Base-by-base conservation (phyloP, 2,888 invertebrate species). In the Boloria euphrosyne region DNA sequence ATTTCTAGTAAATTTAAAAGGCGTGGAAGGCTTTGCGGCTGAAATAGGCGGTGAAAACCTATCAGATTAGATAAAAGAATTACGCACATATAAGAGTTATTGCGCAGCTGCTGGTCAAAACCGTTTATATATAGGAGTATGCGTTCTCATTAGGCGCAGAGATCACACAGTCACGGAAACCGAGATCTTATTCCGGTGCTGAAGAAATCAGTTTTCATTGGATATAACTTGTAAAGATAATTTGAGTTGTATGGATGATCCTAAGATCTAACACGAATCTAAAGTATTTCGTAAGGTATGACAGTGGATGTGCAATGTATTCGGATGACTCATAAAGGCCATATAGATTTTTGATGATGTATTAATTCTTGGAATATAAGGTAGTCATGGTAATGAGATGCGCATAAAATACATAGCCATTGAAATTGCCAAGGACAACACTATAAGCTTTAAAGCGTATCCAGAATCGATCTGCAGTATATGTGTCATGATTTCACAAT, bases 401-500 rank as follows among this genome's bases (percentile, higher is more conserved):
- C 52, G 18, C 38, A 62, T 51, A 62, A 50, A 47, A 65, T 31
- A 59, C 54, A 49, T 43, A 51, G 43, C 31, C 50, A 27, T 50
- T 50, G 76, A 83, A 78, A 80, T 80, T 80, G 80, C 72, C 72
- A 65, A 77, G 74, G 75, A 76, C 67, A 76, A 75, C 80, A 80
- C 80, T 78, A 74, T 74, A 77, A 76, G 72, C 73, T 78, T 80
- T 66, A 72, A 74, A 70, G 70, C 53, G 61, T 54, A 79, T 80
- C 77, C 83, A 85, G 86, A 88, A 85, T 82, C 80, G 70, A 80
- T 83, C 79, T 79, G 76, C n/a, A n/a, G n/a, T 78, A 76, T 70
- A 80, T 87, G 82, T 82, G 83, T 84, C 86, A 87, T 82, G 77
- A 81, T 80, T 82, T 80, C 78, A 81, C 77, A 75, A 79, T 60